phyloP scores from a whole-genome alignment of 2,797 vertebrate species.

The Alauda arvensis region DNA sequence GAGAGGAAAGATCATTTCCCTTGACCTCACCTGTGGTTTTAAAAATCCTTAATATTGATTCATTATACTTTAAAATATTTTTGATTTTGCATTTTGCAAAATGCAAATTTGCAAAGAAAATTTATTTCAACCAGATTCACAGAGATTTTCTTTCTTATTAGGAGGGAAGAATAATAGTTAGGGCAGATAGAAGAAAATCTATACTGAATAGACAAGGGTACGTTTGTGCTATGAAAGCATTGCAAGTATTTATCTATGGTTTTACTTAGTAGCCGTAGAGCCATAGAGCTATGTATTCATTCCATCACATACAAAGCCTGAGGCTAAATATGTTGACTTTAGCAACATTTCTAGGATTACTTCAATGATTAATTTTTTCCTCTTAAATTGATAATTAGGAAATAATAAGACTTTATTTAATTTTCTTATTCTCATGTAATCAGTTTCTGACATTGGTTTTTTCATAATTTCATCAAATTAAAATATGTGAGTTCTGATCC shows the following conservation, averaged over 20 bases:
- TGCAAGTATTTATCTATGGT: background rate
- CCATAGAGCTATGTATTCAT: background rate
- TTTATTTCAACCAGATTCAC: background rate
- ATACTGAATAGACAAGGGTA: background rate
- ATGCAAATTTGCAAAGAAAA: too few species aligned
- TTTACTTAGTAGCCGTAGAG: background rate
- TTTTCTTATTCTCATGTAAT: background rate
- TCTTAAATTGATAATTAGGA: background rate
- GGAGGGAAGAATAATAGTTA: background rate
- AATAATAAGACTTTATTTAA: background rate
- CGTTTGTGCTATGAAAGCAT: background rate
- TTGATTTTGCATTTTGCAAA: background rate
- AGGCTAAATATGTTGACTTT: background rate
- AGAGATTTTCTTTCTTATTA: background rate
- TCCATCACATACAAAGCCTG: background rate
- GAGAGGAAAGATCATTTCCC: background rate
- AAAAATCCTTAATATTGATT: background rate
- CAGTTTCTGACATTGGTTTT: background rate
- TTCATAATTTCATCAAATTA: background rate
- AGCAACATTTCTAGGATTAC: background rate
- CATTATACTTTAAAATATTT: background rate
- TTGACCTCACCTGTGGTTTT: background rate
- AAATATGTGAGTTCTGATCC: background rate
- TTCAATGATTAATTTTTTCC: background rate
- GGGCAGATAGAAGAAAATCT: background rate